Evolutionary conservation across 2,888 invertebrate species (phyloP), one percentile per base, ranked within the genome.

Genomic region (Athalia circularis): DNA sequence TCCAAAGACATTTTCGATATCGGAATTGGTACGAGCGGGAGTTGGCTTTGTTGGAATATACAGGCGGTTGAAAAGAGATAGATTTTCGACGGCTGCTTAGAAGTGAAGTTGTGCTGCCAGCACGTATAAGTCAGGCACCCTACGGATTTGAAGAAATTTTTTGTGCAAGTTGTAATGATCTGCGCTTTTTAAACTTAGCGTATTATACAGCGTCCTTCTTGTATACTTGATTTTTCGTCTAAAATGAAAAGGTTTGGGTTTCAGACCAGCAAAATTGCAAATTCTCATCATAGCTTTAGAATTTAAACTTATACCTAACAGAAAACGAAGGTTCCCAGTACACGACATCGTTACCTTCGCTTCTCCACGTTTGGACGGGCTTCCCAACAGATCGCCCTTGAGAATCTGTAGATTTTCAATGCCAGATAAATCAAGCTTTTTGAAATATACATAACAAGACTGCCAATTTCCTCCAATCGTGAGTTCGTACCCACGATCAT

Each of bases 161-260:
- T 72, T 59, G 86, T 88, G 89, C 88, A 88, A 89, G 88, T 83
- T 88, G 85, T 87, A 87, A 86, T 89, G 89, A 90, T 82, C 88
- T 84, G 88, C 87, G 86, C 81, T 88, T 89, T 88, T 86, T 84
- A 45, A 72, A 13, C 11, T 59, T 59, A 47, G 11, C 54, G 9
- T n/a, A 7, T 11, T 11, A 9, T 54, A 4, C 47, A 72, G 15
- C 45, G 57, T 57, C 59, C 47, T 57, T 59, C 45, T 61, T 59
- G 29, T 29, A 29, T 7, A 47, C 52, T 57, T 13, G 57, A 70
- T 72, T 72, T 9, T 72, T 59, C 5, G 13, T 72, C 59, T 13
- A 13, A 45, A 47, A 43, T 11, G 72, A 45, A 72, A 72, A 57
- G 59, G 13, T 72, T 45, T 15, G 52, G 54, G 68, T 68, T 15